Evolutionary conservation across 2,888 invertebrate genomes (phyloP).

Genomic region (Syrphus vitripennis): DNA sequence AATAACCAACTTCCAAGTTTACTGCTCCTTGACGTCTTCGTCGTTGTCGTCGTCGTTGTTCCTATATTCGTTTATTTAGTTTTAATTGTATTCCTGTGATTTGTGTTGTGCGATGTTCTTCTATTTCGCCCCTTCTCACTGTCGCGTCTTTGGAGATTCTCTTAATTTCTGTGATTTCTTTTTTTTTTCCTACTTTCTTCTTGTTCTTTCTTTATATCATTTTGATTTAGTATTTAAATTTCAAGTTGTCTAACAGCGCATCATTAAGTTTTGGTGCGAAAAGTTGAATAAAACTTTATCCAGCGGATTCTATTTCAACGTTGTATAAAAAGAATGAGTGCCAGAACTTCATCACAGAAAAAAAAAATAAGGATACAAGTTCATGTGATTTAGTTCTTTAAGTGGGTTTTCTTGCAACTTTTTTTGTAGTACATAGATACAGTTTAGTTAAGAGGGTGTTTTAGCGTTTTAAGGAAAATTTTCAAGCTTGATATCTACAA

Average conservation of each 20-base stretch:
- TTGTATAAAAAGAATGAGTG: neutral
- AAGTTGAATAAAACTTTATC: constrained; percentile 29
- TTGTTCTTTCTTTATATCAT: constrained; percentile 9
- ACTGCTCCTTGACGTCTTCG: neutral
- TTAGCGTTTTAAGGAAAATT: too few relatives aligned
- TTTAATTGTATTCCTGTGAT: constrained; percentile 61
- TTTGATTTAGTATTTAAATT: constrained; percentile 27
- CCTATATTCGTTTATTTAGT: constrained; percentile 47
- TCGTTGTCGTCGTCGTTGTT: neutral
- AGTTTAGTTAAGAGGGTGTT: too few relatives aligned
- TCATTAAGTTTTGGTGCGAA: constrained; percentile 30
- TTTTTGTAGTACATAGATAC: neutral
- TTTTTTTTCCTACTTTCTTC: constrained; percentile 18
- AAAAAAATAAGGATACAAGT: neutral
- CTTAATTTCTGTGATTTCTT: constrained; percentile 33
- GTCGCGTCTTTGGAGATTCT: neutral
- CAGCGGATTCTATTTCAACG: neutral
- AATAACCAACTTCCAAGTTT: constrained; percentile 18
- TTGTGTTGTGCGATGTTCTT: constrained; percentile 49
- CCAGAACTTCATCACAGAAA: neutral
- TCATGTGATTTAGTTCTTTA: neutral
- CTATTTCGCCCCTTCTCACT: neutral
- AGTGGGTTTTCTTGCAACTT: neutral
- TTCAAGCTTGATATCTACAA: too few relatives aligned
- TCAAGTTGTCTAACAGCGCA: constrained; percentile 31